Percentiles rank a stretch among this genome's conserved stretches.
Conservation (phyloP, 2,888 invertebrate species). For the Lycocerus yunnanus region DNA sequence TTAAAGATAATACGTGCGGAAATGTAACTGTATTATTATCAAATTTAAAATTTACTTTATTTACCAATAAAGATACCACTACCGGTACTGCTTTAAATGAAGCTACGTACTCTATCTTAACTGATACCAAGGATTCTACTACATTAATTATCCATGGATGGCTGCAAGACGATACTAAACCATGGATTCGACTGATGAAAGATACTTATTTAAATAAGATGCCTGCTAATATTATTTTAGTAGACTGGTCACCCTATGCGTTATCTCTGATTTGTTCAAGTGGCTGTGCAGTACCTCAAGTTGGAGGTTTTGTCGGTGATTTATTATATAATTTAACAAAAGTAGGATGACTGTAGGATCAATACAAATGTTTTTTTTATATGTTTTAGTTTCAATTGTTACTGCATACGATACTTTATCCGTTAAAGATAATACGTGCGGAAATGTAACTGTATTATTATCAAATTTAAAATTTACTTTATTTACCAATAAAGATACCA, state of each 20-base stretch:
- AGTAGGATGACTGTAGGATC: too few species aligned
- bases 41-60: background rate
- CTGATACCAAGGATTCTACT: background rate
- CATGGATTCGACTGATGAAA: background rate
- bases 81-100: background rate
- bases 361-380: too few species aligned
- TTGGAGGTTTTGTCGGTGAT: background rate
- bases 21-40: background rate
- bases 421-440: too few species aligned
- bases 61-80: background rate
- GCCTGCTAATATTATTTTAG: background rate
- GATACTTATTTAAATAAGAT: background rate
- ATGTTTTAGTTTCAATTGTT: background rate
- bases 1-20: background rate
- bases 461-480: background rate
- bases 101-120: background rate
- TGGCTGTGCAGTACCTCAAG: background rate
- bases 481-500: background rate
- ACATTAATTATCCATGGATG: background rate
- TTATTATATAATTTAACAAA: too few species aligned
- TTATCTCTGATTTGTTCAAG: background rate
- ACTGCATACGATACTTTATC: background rate
- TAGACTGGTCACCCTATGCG: background rate
- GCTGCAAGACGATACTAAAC: background rate
- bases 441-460: background rate